phyloP scores from a whole-genome alignment of 2,113 vertebrate genomes.

The Lagenorhynchus albirostris region DNA sequence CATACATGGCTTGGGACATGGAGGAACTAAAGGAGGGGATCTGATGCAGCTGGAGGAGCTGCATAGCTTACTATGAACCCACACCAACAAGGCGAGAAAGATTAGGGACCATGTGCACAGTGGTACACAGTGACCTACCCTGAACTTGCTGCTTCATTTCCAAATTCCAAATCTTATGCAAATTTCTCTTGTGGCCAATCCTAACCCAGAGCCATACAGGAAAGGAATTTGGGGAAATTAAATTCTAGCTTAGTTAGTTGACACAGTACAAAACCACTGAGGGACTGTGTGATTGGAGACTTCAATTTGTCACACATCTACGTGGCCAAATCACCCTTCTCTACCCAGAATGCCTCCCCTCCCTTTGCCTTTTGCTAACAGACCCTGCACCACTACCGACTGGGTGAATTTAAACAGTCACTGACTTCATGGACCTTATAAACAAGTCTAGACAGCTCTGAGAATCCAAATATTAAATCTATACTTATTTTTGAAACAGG shows the following conservation, averaged over 20 bases:
- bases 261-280: not conserved
- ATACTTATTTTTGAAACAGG: not conserved
- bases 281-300: not conserved
- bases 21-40: not conserved
- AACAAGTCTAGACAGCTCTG: not conserved
- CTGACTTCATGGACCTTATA: not conserved
- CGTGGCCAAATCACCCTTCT: not conserved
- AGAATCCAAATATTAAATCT: not conserved
- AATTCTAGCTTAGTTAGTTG: not conserved
- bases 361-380: not conserved
- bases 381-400: not conserved
- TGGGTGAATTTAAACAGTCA: not conserved
- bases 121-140: not conserved
- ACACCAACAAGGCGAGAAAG: not conserved
- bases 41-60: not conserved
- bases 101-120: accelerated
- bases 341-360: not conserved
- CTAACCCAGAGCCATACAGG: not conserved
- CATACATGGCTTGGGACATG: not conserved
- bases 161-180: not conserved
- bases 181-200: not conserved
- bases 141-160: not conserved
- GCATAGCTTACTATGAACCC: not conserved
- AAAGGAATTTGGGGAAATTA: not conserved
- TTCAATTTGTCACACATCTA: not conserved